Base-by-base conservation (phyloP, 1,140 invertebrate genomes). In the Batillaria attramentaria region DNA sequence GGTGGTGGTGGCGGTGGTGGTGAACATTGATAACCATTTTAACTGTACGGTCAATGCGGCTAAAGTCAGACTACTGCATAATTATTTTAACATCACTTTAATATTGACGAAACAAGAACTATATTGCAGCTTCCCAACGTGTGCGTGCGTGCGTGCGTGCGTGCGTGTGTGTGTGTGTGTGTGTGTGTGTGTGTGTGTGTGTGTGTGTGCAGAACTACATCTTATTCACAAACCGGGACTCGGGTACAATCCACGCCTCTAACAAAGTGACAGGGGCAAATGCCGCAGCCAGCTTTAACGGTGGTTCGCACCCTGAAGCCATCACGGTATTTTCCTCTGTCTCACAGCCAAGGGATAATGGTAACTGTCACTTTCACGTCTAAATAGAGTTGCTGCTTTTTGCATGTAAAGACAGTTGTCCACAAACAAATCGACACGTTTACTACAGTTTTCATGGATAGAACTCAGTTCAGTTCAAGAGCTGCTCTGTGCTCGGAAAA, bases 81-180 rank as follows among this genome's bases (percentile, higher is more conserved):
- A 24, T 60, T 28, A 13, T 60, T 28, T 60, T 28, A n/a, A n/a
- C 57, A 20, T 20, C 57, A n/a, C 57, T 60, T 8, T 28, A 60
- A n/a, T 28, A 20, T 28, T n/a, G 57, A n/a, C 20, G 5, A 4
- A 60, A 60, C 57, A 5, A 28, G 24, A n/a, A n/a, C 5, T 60
- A n/a, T 60, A n/a, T 60, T 6, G 24, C 5, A n/a, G 57, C 20
- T 60, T 24, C 4, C 31, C 20, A n/a, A 28, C 5, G 57, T 13
- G 46, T 50, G 24, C 31, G 57, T 60, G 57, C 31, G 57, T 60
- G 57, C 31, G 57, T 60, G 57, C 31, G 57, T n/a, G 57, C 62
- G n/a, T n/a, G n/a, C n/a, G 57, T 60, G 24, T 60, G 24, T 60
- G 24, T 60, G 24, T 60, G 24, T 60, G 24, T 60, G 57, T 20